A percentile compares a stretch with the other conserved stretches of the same genome.
These are phyloP conservation scores for Macrophya alboannulata DNA, from an alignment of 2,888 invertebrate species.

Conservation along the genomic window DNA sequence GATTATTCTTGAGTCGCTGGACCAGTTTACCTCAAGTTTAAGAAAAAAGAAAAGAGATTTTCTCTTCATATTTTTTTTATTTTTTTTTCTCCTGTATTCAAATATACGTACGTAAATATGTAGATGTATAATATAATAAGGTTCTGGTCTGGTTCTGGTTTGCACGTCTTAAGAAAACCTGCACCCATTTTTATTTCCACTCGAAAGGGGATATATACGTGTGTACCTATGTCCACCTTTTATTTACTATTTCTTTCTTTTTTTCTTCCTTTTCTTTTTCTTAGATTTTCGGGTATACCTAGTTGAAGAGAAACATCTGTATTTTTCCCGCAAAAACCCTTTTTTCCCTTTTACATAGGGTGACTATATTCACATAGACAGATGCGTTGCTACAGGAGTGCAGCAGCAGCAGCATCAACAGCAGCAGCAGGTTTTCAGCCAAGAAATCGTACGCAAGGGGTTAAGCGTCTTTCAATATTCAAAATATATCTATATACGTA, in stretches of 20 bases:
- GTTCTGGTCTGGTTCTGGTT: no score
- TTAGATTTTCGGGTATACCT: neutral
- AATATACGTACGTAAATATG: neutral
- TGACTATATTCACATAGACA: no score
- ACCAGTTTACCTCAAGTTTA: neutral
- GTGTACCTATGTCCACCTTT: neutral
- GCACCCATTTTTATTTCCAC: neutral
- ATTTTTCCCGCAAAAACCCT: constrained; percentile 2
- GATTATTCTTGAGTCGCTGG: neutral
- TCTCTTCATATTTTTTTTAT: neutral
- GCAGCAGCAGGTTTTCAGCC: neutral
- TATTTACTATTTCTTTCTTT: neutral
- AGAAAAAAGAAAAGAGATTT: neutral
- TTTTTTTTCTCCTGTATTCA: neutral
- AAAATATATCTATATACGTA: neutral
- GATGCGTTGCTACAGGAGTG: no score
- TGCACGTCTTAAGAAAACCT: constrained; percentile 3
- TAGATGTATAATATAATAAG: neutral
- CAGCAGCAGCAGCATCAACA: neutral
- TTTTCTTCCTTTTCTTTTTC: neutral
- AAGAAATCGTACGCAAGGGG: neutral
- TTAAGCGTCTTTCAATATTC: constrained; percentile 27
- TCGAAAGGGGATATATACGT: neutral
- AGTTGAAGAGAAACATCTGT: constrained; percentile 2
- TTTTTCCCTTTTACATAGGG: neutral